Evolutionary conservation across 2,113 vertebrate genomes (phyloP), one percentile per base, ranked within the genome.

Genomic region (Trochalopteron elliotii): DNA sequence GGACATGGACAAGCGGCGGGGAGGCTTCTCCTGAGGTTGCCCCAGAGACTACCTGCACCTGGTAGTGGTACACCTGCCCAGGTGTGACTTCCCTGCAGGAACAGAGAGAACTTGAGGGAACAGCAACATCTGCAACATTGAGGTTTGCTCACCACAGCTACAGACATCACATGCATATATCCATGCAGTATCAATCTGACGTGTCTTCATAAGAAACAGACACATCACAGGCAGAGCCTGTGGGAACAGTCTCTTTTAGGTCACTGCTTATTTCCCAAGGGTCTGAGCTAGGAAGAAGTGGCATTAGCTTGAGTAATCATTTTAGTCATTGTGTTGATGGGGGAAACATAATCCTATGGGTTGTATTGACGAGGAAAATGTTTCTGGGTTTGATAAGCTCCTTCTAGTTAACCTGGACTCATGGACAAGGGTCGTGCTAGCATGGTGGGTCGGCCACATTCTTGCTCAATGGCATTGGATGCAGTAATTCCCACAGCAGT

Each of bases 11-110:
- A 5, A 99, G 97, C 0, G 98, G 93, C 30, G 99, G 98, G 1
- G 99, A 99, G 7, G 97, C 94, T 90, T 98, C 98, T 86, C 99
- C 99, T n/a, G 98, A 76, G 45, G 97, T 94, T 49, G 97, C 90
- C 19, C 97, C 98, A 37, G 98, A 98, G 63, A 98, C 92, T 30
- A 98, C 98, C 94, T 99, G 99, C 67, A 99, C 97, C 60, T 98
- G 98, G 95, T 99, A 99, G 30, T 49, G 96, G 94, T 99, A 99
- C 80, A 94, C 55, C 79, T 98, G 97, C 55, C 99, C 99, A 25
- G 93, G 94, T 0, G 5, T 93, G 30, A 99, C 98, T 71, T 98
- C 98, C 96, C 99, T 99, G 97, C 28, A 86, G 69, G 96, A 84
- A 96, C 70, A 98, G 71, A 50, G 44, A 67, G 59, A 55, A 28